Evolutionary conservation across 64 coral and sea anemone genomes (phyloP).

Genomic region (Anthopleura sola): DNA sequence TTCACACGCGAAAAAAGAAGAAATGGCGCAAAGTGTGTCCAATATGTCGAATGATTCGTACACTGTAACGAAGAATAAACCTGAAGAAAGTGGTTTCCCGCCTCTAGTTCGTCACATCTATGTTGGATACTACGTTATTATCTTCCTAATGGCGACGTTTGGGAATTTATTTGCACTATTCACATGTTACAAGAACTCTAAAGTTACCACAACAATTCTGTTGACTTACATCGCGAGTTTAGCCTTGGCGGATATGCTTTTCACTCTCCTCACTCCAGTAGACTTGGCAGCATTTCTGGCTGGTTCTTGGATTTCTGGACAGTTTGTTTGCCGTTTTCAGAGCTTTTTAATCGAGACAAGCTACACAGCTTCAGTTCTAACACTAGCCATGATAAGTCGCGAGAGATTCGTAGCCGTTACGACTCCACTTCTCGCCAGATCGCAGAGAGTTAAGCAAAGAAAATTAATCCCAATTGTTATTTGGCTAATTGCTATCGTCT

Average conservation of each 20-base stretch:
- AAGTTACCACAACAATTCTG: constrained; percentile 26
- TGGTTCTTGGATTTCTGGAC: constrained; percentile 65
- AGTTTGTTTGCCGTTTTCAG: constrained; percentile 59
- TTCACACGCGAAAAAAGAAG: background rate
- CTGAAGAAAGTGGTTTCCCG: background rate
- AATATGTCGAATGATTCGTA: background rate
- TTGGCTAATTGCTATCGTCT: constrained; percentile 44
- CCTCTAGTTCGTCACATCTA: background rate
- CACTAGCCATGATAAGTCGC: constrained; percentile 64
- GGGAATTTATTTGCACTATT: constrained; percentile 75
- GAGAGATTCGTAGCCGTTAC: constrained; percentile 61
- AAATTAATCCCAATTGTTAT: constrained; percentile 33
- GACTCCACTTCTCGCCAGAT: constrained; percentile 54
- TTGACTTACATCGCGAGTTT: constrained; percentile 75
- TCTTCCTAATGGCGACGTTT: constrained; percentile 51
- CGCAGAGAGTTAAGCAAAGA: constrained; percentile 15
- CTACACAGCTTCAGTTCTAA: constrained; percentile 72
- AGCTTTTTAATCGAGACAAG: constrained; percentile 74
- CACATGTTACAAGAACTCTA: constrained; percentile 72
- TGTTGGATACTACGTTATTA: constrained; percentile 50
- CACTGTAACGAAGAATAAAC: background rate
- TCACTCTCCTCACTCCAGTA: constrained; percentile 62
- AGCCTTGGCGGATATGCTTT: constrained; percentile 62
- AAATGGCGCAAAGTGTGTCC: background rate
- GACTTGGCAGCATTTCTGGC: constrained; percentile 64